These are phyloP conservation scores for Oligia latruncula DNA, from an alignment of 2,888 invertebrate species.

Conservation along the genomic window DNA sequence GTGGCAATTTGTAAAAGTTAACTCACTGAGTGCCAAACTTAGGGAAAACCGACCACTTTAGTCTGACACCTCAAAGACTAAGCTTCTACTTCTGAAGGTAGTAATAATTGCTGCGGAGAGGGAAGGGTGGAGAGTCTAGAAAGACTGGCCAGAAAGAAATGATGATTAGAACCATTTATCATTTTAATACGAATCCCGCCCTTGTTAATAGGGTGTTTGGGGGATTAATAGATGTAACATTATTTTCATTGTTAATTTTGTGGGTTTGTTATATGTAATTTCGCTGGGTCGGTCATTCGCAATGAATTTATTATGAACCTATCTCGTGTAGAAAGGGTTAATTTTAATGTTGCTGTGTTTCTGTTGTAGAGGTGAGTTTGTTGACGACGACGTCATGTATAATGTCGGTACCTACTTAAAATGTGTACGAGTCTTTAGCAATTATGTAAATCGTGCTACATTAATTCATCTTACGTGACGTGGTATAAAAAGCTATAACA, in stretches of 20 bases:
- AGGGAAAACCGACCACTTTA: slow-evolving; percentile 78
- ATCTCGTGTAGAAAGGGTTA: slow-evolving; percentile 66
- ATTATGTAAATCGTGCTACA: not conserved
- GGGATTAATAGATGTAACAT: slow-evolving; percentile 87
- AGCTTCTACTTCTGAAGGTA: slow-evolving; percentile 28
- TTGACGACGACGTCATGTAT: slow-evolving; percentile 15
- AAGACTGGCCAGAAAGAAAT: slow-evolving; percentile 76
- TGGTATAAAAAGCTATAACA: not conserved
- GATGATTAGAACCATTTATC: slow-evolving; percentile 88
- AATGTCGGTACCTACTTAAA: not conserved
- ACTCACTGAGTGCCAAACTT: slow-evolving; percentile 81
- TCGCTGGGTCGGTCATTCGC: slow-evolving; percentile 73
- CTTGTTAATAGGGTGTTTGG: slow-evolving; percentile 86
- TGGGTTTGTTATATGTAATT: slow-evolving; percentile 79
- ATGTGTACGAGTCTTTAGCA: not conserved
- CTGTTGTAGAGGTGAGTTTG: slow-evolving; percentile 44
- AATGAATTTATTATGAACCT: slow-evolving; percentile 73
- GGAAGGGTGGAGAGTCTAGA: slow-evolving; percentile 57
- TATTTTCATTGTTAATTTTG: slow-evolving; percentile 88
- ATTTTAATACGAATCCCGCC: slow-evolving; percentile 88
- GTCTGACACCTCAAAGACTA: slow-evolving; percentile 65
- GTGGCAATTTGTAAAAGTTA: slow-evolving; percentile 88
- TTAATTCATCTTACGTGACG: not conserved
- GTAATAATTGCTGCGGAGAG: slow-evolving; percentile 22
- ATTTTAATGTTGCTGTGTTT: slow-evolving; percentile 64